A percentile compares a stretch with the other conserved stretches of the same genome.
These are phyloP conservation scores for Poecilia velifera DNA, from an alignment of 2,797 vertebrate species.

Conservation along the genomic window DNA sequence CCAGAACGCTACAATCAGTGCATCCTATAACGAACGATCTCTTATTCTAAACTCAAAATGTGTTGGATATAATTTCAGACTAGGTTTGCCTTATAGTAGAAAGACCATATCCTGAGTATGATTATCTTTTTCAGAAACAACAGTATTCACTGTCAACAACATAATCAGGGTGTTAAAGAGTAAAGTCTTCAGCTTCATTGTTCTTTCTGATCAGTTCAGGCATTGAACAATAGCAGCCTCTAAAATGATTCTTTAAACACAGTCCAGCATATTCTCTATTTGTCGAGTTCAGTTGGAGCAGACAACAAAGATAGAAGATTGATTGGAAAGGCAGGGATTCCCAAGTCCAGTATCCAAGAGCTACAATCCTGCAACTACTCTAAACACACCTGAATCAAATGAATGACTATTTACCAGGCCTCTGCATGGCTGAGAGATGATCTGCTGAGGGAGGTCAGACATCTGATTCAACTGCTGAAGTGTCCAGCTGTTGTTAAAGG, in stretches of 20 bases:
- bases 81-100: not conserved
- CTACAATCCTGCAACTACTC: not conserved
- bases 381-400: not conserved
- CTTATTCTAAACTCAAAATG: not conserved
- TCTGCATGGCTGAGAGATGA: too few relatives aligned
- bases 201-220: not conserved
- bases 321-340: not conserved
- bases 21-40: not conserved
- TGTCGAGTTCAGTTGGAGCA: not conserved
- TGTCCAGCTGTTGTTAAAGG: too few relatives aligned
- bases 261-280: not conserved
- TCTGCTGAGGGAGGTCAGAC: too few relatives aligned
- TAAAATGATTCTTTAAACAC: not conserved
- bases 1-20: too few relatives aligned
- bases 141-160: not conserved
- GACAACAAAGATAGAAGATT: not conserved
- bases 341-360: not conserved
- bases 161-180: not conserved
- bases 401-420: not conserved
- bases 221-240: not conserved
- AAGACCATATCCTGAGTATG: not conserved
- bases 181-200: not conserved
- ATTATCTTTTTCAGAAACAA: not conserved
- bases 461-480: too few relatives aligned
- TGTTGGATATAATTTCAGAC: not conserved